Evolutionary conservation across 2,113 vertebrate species (phyloP), one percentile per base, ranked within the genome.

Genomic region (Ceyx melanurus): DNA sequence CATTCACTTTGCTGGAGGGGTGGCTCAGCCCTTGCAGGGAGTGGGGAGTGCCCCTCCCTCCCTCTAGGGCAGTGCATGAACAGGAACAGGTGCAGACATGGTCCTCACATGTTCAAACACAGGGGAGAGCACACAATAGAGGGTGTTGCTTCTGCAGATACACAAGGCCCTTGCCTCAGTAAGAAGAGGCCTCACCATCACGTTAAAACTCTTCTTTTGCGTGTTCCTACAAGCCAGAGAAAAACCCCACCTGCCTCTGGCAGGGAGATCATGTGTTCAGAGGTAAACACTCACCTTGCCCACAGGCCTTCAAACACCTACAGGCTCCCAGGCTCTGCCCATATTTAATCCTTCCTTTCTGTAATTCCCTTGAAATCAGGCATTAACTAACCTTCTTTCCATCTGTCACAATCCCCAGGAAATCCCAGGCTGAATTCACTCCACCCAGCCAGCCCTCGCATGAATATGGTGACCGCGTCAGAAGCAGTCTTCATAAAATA

Each of bases 261-360:
- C 86, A 88, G 77, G 64, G 76, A 89, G 85, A 31, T 56, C 73
- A 88, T 75, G 80, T 46, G 71, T 53, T 74, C 4, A 0, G 51
- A 95, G 95, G 43, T 9, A 84, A 81, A 75, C 45, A 89, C 74
- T 96, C 97, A 87, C 95, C 96, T 97, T 97, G 43, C 88, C 91
- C 91, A 80, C 71, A 88, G 93, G 97, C 96, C 82, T 86, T 67
- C 6, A 65, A 90, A 94, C 43, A 23, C 79, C 86, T 95, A 93
- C 89, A 51, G 76, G 74, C 88, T 62, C 62, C 18, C 6, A 16
- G 87, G 93, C 88, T 94, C 25, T 66, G 89, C 92, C 95, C 75
- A 90, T 77, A 74, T 45, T 79, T 97, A 93, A 94, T 94, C 96
- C 94, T 95, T 62, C 5, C 85, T 79, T 92, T 83, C 93, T 66